Conservation (phyloP, 2,113 vertebrate species). For the Phyllostomus hastatus region DNA sequence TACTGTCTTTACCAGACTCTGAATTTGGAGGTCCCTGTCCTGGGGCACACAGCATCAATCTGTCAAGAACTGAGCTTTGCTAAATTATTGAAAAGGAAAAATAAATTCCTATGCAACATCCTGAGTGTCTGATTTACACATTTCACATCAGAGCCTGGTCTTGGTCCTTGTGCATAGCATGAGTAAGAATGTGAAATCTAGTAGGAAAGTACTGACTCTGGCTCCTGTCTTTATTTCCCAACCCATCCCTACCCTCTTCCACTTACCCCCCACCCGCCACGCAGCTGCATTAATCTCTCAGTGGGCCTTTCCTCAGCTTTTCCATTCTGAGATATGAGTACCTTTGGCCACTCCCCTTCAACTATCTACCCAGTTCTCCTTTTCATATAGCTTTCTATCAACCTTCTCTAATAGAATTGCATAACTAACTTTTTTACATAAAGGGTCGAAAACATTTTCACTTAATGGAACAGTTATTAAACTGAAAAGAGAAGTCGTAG, state of each 20-base stretch:
- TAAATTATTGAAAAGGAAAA: neutral
- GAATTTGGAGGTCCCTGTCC: neutral
- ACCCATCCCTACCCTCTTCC: no score
- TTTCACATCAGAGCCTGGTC: neutral
- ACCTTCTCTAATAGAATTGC: neutral
- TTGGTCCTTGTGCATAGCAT: neutral
- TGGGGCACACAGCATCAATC: neutral
- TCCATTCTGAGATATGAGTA: neutral
- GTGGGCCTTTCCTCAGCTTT: neutral
- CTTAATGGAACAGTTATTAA: slow-evolving; percentile 43
- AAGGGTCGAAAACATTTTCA: slow-evolving; percentile 44
- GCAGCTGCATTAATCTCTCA: neutral
- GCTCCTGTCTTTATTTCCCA: no score
- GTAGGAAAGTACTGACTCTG: neutral
- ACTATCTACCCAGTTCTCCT: neutral
- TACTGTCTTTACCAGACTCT: neutral
- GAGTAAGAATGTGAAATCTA: neutral
- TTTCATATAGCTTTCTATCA: neutral
- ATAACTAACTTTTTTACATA: neutral
- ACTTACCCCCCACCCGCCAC: no score
- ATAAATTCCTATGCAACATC: neutral
- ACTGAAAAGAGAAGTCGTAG: slow-evolving; percentile 6
- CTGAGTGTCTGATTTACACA: slow-evolving; percentile 14
- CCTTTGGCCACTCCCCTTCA: neutral
- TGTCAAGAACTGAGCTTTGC: neutral